Evolutionary conservation across 2,797 vertebrate genomes (phyloP).

Genomic region (Clamator glandarius): DNA sequence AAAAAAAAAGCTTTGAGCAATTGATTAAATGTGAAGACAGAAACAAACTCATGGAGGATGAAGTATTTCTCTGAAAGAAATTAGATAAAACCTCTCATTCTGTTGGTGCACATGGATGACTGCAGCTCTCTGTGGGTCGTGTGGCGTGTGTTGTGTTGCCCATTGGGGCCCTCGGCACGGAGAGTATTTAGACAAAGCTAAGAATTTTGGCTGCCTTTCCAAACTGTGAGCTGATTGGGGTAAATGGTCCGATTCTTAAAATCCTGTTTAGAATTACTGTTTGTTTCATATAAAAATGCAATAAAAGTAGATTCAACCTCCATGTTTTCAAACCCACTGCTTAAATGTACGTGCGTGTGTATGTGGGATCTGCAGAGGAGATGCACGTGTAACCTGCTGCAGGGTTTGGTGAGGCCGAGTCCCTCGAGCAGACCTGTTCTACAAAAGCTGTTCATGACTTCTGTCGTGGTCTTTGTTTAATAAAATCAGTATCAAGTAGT

Average conservation of each 20-base stretch:
- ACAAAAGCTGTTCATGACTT: background rate
- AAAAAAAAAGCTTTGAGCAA: background rate
- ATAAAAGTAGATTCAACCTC: slow-evolving; percentile 15
- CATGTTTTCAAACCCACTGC: background rate
- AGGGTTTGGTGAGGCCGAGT: background rate
- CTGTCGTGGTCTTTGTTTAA: background rate
- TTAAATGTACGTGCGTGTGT: background rate
- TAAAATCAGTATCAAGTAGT: background rate
- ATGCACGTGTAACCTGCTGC: fast-evolving
- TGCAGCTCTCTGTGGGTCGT: background rate
- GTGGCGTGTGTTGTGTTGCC: fast-evolving
- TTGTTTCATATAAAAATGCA: background rate
- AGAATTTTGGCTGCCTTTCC: background rate
- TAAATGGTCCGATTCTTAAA: background rate
- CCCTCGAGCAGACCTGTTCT: fast-evolving
- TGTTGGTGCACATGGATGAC: fast-evolving
- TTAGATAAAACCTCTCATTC: background rate
- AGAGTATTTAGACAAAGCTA: background rate
- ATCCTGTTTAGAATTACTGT: background rate
- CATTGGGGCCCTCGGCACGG: background rate
- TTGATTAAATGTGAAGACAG: background rate
- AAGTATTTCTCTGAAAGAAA: background rate
- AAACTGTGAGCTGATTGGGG: background rate
- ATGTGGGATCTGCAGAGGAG: background rate
- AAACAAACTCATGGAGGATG: background rate